Conservation (phyloP, 2,113 vertebrate species). For the Phylloscopus whistleri region DNA sequence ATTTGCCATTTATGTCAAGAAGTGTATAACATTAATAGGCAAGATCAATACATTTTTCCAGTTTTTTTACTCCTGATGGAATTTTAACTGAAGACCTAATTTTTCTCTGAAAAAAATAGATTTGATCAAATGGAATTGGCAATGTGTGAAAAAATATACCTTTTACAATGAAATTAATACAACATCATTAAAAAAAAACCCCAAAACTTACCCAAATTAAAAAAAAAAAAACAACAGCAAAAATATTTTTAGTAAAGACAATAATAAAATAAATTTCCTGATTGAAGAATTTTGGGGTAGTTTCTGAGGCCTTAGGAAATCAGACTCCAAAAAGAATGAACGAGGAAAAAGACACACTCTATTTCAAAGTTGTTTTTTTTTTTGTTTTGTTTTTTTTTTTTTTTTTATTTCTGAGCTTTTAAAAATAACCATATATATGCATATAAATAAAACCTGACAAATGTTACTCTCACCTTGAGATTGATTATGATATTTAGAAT, state of each 20-base stretch:
- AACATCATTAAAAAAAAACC: rapidly evolving
- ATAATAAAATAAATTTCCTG: background rate
- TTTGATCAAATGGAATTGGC: background rate
- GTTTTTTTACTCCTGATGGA: background rate
- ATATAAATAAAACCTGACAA: background rate
- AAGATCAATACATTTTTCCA: background rate
- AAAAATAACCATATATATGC: background rate
- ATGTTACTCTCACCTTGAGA: background rate
- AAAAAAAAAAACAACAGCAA: background rate
- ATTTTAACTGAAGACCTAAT: background rate
- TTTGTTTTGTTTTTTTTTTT: background rate
- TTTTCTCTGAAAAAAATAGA: background rate
- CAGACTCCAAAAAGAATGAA: background rate
- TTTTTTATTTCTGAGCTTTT: background rate
- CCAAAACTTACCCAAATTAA: background rate
- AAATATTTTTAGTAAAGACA: background rate
- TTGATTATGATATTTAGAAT: background rate
- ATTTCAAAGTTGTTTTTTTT: background rate
- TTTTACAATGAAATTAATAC: background rate
- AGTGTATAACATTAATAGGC: background rate
- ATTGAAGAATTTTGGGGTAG: background rate
- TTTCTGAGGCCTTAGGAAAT: background rate
- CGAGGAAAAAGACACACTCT: background rate
- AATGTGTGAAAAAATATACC: background rate
- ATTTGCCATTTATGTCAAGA: background rate